A percentile compares a stretch with the other conserved stretches of the same genome.
These are phyloP conservation scores for Spermophilus dauricus DNA, from an alignment of 2,113 vertebrate species.

Conservation along the genomic window DNA sequence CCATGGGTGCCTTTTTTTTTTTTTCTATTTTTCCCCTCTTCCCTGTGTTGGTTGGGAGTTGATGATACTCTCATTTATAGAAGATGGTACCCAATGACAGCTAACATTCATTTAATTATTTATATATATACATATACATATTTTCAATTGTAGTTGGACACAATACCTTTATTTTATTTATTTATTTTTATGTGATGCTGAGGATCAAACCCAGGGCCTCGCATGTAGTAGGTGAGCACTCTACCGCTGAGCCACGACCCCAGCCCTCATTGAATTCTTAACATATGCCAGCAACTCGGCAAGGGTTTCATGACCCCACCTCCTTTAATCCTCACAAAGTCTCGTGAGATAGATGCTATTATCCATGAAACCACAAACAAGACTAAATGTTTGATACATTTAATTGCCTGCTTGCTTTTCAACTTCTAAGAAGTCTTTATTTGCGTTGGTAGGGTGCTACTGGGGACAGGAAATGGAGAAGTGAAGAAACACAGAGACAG, in stretches of 20 bases:
- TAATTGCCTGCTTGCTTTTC: neutral
- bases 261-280: neutral
- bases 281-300: neutral
- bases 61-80: neutral
- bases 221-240: no score
- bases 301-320: neutral
- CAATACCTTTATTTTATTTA: no score
- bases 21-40: neutral
- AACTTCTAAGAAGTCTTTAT: neutral
- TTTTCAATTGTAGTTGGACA: no score
- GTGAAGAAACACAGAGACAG: neutral
- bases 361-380: neutral
- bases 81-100: neutral
- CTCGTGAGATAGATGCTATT: neutral
- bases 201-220: no score
- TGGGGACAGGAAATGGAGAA: neutral
- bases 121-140: no score
- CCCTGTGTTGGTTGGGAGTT: neutral
- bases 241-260: no score
- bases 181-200: no score
- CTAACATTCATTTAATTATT: neutral
- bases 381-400: neutral
- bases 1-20: neutral
- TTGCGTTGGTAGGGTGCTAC: neutral
- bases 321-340: slow-evolving; percentile 19